Conservation (phyloP, 2,888 invertebrate species). For the Andrena minutula region DNA sequence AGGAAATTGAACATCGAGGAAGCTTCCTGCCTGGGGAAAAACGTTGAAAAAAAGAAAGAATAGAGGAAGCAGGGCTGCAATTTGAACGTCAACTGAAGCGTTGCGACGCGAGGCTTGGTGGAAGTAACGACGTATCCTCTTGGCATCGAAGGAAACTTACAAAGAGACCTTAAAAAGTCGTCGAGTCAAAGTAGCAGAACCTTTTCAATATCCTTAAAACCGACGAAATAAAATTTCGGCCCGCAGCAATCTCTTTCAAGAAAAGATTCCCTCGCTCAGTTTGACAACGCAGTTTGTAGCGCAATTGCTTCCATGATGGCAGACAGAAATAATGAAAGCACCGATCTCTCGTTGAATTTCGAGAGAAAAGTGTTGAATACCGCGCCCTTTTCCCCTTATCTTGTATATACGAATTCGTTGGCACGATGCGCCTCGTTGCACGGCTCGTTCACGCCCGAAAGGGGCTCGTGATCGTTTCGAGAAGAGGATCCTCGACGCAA, state of each 20-base stretch:
- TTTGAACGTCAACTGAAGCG: constrained; percentile 22
- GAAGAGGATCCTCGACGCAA: constrained; percentile 47
- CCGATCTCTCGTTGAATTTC: no score
- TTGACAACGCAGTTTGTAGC: no score
- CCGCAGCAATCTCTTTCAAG: no score
- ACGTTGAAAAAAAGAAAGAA: not conserved
- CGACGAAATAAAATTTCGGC: no score
- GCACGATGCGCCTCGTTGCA: not conserved
- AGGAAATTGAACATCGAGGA: constrained; percentile 54
- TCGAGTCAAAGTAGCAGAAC: not conserved
- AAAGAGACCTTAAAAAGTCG: not conserved
- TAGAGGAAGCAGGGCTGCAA: constrained; percentile 25
- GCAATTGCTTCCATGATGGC: no score
- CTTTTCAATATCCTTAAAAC: not conserved
- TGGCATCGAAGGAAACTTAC: not conserved
- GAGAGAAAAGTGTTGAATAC: not conserved
- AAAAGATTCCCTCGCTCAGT: no score
- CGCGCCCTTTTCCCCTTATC: not conserved
- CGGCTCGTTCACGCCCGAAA: constrained; percentile 39
- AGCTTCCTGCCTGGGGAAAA: constrained; percentile 24
- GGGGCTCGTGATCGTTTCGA: constrained; percentile 39
- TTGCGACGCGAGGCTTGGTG: not conserved
- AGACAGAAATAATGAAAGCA: no score
- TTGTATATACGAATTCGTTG: constrained; percentile 4
- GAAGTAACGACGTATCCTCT: not conserved